phyloP scores from a whole-genome alignment of 2,888 invertebrate species.

The Scaptomyza reducta region DNA sequence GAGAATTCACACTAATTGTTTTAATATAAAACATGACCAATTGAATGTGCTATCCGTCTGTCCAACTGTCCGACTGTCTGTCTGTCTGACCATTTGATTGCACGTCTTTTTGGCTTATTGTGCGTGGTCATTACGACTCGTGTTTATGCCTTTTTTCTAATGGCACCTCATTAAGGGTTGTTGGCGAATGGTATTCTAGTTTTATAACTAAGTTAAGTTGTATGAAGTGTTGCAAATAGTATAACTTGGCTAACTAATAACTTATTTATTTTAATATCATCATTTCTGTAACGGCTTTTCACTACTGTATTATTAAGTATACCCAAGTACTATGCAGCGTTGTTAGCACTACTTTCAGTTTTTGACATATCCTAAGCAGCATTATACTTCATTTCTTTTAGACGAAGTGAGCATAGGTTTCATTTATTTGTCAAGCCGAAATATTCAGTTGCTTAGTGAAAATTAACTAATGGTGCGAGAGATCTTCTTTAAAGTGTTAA shows the following conservation, averaged over 20 bases:
- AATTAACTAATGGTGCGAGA: neutral
- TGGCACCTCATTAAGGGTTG: conserved; percentile 54
- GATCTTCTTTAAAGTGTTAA: neutral
- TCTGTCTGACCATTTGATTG: conserved; percentile 45
- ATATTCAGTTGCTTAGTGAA: neutral
- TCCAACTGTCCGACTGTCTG: conserved; percentile 32
- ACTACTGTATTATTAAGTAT: neutral
- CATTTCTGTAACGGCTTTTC: neutral
- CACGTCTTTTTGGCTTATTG: conserved; percentile 53
- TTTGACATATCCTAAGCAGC: no score
- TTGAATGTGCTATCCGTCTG: conserved; percentile 34
- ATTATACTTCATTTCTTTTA: no score
- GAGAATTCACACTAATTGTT: conserved; percentile 47
- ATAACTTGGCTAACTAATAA: conserved; percentile 41
- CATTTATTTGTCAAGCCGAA: neutral
- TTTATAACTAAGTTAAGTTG: conserved; percentile 20
- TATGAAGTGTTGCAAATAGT: conserved; percentile 45
- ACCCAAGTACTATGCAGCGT: neutral
- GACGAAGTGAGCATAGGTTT: no score
- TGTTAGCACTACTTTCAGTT: neutral
- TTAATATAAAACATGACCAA: conserved; percentile 52
- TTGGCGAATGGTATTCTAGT: conserved; percentile 7
- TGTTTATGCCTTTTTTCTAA: conserved; percentile 35
- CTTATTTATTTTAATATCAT: neutral
- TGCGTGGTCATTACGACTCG: conserved; percentile 71